Base-by-base conservation (phyloP, 2,888 invertebrate species). In the Corbicula japonica region DNA sequence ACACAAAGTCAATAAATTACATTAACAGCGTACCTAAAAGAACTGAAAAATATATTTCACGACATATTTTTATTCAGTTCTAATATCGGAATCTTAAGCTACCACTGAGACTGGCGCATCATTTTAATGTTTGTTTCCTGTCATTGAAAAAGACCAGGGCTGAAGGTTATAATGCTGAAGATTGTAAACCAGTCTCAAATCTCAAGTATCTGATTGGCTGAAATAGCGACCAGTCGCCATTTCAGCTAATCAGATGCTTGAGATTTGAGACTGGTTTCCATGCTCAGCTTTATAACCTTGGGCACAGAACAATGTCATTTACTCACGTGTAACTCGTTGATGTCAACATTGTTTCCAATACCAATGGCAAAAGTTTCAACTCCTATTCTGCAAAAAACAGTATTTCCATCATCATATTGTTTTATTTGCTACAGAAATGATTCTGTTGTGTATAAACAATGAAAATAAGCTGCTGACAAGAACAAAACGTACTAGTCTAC, bases 281-380 rank as follows among this genome's bases (percentile, higher is more conserved):
- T 21, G 50, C n/a, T 23, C 1, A 12, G 21, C 23, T 10, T 50
- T 2, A 2, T 6, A 50, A 26, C 12, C 50, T 2, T 2, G 12
- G 15, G 52, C 12, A 2, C 23, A 28, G 30, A 23, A 52, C n/a
- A 21, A n/a, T n/a, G n/a, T n/a, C n/a, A n/a, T n/a, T 30, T n/a
- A 28, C 41, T 35, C n/a, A 60, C 46, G 34, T 50, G 5, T 1
- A 83, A 56, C 60, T 83, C 83, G 5, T 56, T 23, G 6, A 10
- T 30, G 44, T 83, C 83, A 10, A 83, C 66, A 23, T 52, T 26
- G 15, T 32, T 23, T 6, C 83, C 83, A 12, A 83, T 83, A 1
- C 83, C 83, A 34, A 83, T 69, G 18, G 70, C 79, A 35, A 73
- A 83, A 5, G 65, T 72, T 15, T 83, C 83, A 6, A 79, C 58